Conservation (phyloP, 1,140 invertebrate species). For the Platorchestia sp. region DNA sequence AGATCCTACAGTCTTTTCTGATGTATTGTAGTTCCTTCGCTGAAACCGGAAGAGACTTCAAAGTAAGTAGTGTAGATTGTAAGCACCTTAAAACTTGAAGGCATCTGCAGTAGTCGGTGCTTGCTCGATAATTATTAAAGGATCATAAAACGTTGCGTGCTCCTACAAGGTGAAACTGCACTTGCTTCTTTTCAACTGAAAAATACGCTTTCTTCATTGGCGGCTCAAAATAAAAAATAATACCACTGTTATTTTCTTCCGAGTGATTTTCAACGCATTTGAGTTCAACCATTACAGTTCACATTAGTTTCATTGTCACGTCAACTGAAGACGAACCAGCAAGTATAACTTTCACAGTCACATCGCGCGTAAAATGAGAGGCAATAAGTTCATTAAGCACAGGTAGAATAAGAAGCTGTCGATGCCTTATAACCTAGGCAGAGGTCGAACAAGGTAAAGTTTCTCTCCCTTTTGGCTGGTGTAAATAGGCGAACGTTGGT, state of each 20-base stretch:
- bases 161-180: not conserved
- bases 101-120: not conserved
- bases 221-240: not conserved
- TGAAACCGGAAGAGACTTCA: not conserved
- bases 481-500: constrained; percentile 98
- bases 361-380: not conserved
- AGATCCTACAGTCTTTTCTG: not conserved
- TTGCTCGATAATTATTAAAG: not conserved
- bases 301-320: not conserved
- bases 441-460: constrained; percentile 88
- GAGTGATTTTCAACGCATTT: not conserved
- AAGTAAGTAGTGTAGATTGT: not conserved
- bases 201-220: not conserved
- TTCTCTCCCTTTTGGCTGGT: constrained; percentile 96
- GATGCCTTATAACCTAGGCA: constrained; percentile 73
- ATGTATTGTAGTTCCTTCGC: not conserved
- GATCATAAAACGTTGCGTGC: not conserved
- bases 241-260: not conserved
- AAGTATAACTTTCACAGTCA: not conserved
- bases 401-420: not conserved
- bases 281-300: not conserved
- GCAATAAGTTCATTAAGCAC: constrained; percentile 18
- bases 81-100: not conserved
- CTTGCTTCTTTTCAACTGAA: not conserved
- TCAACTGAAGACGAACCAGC: not conserved